phyloP scores from a whole-genome alignment of 2,888 invertebrate species.

The Andrena hattorfiana region DNA sequence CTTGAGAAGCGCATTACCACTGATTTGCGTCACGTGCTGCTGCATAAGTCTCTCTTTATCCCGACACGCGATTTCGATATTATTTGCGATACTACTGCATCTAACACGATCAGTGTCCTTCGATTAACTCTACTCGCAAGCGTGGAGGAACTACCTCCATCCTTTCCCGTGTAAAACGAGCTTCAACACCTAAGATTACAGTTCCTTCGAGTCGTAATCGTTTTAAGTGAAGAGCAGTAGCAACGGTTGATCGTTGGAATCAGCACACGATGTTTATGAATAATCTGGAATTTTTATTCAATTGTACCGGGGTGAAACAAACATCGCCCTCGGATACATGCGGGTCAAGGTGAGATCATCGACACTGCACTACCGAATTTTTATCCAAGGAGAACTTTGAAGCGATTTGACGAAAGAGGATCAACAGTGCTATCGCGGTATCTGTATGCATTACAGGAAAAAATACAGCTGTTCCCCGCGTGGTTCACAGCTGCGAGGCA shows the following conservation, averaged over 20 bases:
- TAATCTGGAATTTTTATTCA: too few species aligned
- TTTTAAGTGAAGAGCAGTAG: too few species aligned
- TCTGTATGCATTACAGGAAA: background rate
- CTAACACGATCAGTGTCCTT: constrained; percentile 1
- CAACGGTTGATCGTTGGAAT: too few species aligned
- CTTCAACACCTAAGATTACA: background rate
- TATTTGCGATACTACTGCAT: constrained; percentile 19
- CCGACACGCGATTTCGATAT: constrained; percentile 35
- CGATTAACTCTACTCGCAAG: background rate
- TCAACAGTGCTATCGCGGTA: background rate
- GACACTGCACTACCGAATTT: too few species aligned
- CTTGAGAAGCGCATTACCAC: constrained; percentile 49
- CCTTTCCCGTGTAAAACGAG: background rate
- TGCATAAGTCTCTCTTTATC: constrained; percentile 50
- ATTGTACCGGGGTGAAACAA: too few species aligned
- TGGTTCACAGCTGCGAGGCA: constrained; percentile 39
- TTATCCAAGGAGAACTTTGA: background rate
- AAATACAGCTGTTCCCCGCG: constrained; percentile 31
- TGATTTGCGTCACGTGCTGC: constrained; percentile 49
- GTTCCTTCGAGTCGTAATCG: background rate
- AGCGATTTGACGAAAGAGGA: background rate
- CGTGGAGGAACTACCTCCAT: background rate
- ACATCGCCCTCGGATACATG: too few species aligned
- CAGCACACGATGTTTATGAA: too few species aligned
- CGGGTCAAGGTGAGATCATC: too few species aligned